Conservation (phyloP, 1,140 invertebrate genomes). For the Agraylea sexmaculata region DNA sequence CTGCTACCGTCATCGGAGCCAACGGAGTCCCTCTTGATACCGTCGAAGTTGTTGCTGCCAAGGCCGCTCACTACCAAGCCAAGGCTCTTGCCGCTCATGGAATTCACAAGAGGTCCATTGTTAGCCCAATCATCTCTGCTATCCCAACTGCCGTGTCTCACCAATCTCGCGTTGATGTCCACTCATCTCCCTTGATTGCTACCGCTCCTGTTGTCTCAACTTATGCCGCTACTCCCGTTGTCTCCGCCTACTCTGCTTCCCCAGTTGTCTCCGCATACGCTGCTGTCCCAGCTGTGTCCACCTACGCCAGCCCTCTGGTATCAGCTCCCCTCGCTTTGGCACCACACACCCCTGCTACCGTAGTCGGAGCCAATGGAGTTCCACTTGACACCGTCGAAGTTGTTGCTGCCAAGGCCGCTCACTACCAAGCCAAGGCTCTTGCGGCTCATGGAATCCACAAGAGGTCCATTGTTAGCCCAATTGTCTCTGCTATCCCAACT, state of each 20-base stretch:
- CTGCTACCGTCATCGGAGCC: slow-evolving; percentile 11
- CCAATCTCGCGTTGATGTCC: slow-evolving; percentile 30
- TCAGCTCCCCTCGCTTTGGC: slow-evolving; percentile 26
- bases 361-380: slow-evolving; percentile 27
- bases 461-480: slow-evolving; percentile 24
- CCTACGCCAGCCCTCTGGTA: slow-evolving; percentile 15
- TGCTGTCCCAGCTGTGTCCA: slow-evolving; percentile 17
- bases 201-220: slow-evolving; percentile 15
- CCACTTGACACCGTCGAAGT: slow-evolving; percentile 34
- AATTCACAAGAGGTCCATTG: slow-evolving; percentile 25
- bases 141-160: slow-evolving; percentile 20
- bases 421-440: slow-evolving; percentile 29
- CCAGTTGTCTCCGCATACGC: slow-evolving; percentile 22
- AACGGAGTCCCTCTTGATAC: slow-evolving; percentile 31
- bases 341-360: slow-evolving; percentile 30
- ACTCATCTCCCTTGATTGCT: slow-evolving; percentile 15
- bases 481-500: slow-evolving; percentile 18
- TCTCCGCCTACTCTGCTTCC: slow-evolving; percentile 22
- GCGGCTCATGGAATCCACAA: slow-evolving; percentile 26
- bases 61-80: slow-evolving; percentile 30
- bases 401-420: slow-evolving; percentile 36
- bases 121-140: slow-evolving; percentile 23
- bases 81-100: slow-evolving; percentile 25
- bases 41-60: slow-evolving; percentile 36
- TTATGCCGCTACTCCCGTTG: slow-evolving; percentile 20